Conservation (phyloP, 2,888 invertebrate species). For the Drosophila anomelani region DNA sequence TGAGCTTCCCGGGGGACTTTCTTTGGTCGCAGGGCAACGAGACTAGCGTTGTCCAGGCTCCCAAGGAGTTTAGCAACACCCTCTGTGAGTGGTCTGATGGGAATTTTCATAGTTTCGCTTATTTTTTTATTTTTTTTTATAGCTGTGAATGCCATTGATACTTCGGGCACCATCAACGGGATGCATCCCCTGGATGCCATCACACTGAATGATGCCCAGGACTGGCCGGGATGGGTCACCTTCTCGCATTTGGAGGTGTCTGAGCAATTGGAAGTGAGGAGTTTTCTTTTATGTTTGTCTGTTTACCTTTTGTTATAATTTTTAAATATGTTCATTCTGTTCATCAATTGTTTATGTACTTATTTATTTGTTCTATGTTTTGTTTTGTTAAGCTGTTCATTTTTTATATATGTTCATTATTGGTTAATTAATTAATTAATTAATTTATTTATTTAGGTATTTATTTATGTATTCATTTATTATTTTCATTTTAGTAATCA, state of each 20-base stretch:
- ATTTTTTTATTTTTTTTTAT: background rate
- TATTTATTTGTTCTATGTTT: too few species aligned
- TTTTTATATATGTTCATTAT: too few species aligned
- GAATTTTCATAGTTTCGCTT: background rate
- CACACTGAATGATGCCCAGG: slow-evolving; percentile 84
- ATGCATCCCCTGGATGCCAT: slow-evolving; percentile 85
- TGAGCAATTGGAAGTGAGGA: slow-evolving; percentile 85
- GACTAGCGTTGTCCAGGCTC: slow-evolving; percentile 83
- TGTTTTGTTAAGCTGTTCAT: too few species aligned
- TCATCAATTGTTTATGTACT: too few species aligned
- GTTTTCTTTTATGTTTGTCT: background rate
- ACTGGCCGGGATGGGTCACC: slow-evolving; percentile 84
- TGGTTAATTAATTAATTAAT: too few species aligned
- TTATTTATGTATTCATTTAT: too few species aligned
- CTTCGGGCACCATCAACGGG: slow-evolving; percentile 84
- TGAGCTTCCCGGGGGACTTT: slow-evolving; percentile 86
- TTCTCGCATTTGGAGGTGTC: slow-evolving; percentile 86
- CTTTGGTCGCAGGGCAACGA: slow-evolving; percentile 82
- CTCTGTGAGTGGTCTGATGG: slow-evolving; percentile 69
- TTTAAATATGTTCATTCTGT: background rate
- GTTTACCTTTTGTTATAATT: background rate
- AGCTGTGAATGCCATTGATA: slow-evolving; percentile 82
- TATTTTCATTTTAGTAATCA: too few species aligned
- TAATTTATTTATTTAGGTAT: too few species aligned
- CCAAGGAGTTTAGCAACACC: slow-evolving; percentile 85